Percentiles rank a stretch among this genome's conserved stretches.
Conservation (phyloP, 1,140 invertebrate genomes). For the Aethina tumida region DNA sequence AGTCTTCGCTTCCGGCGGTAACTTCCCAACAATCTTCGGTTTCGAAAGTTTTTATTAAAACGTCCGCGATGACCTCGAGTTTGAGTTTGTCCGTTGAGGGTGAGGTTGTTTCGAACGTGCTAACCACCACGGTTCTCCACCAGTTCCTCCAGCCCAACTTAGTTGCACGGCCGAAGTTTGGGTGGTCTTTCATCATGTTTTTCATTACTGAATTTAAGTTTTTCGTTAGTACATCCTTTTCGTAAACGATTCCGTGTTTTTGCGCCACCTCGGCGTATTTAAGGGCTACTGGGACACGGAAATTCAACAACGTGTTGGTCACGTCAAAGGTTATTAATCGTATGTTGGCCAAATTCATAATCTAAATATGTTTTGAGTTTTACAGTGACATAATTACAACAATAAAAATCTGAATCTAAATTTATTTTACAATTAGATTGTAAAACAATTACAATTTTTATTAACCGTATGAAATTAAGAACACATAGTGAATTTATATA, state of each 20-base stretch:
- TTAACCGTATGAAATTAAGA: too few species aligned
- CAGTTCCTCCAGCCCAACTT: conserved; percentile 64
- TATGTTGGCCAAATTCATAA: too few species aligned
- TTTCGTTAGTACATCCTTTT: conserved; percentile 44
- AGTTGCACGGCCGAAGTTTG: conserved; percentile 63
- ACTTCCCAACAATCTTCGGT: conserved; percentile 59
- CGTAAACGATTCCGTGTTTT: conserved; percentile 52
- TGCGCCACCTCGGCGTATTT: conserved; percentile 59
- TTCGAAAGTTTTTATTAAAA: conserved; percentile 55
- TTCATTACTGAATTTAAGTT: conserved; percentile 54
- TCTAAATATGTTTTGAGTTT: too few species aligned
- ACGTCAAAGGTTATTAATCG: conserved; percentile 76
- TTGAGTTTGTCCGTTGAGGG: conserved; percentile 32
- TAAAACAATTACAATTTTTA: too few species aligned
- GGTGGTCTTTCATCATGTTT: conserved; percentile 51
- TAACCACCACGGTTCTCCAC: conserved; percentile 61
- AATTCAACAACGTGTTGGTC: conserved; percentile 69
- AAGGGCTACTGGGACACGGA: conserved; percentile 53
- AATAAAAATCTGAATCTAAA: too few species aligned
- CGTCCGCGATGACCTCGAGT: conserved; percentile 43
- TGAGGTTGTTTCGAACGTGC: conserved; percentile 47
- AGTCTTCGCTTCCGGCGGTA: conserved; percentile 47
- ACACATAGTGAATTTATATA: too few species aligned
- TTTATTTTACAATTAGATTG: too few species aligned
- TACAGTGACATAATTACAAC: too few species aligned